Evolutionary conservation across 1,140 invertebrate genomes (phyloP), one percentile per base, ranked within the genome.

Genomic region (Harlomillsia oculata): DNA sequence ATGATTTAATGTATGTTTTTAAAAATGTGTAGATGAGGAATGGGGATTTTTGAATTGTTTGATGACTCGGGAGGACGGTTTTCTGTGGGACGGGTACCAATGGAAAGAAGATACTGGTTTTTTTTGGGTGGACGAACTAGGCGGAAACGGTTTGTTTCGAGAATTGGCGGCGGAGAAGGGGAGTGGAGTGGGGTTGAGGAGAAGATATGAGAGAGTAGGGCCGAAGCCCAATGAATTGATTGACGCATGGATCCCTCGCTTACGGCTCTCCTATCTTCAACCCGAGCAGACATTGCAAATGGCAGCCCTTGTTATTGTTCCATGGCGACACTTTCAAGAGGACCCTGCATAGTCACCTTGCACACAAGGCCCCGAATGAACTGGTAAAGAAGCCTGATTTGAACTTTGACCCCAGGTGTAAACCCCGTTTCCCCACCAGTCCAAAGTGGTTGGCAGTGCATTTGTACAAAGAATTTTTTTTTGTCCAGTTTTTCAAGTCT

Each of bases 211-310:
- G 36, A 16, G 41, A 32, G 45, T 46, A n/a, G 53, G 16, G 53
- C 26, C 26, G 53, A 56, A 56, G 53, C 53, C 53, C 39, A 46
- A 40, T 48, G 46, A 56, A 50, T 56, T 49, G 46, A 49, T 48
- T 46, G 46, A 56, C 53, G 53, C 53, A 56, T 56, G 53, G 36
- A 43, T 49, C 53, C 53, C 36, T 49, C 53, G 41, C 53, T n/a
- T n/a, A n/a, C n/a, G n/a, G n/a, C n/a, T 57, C 54, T 44, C 37
- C 53, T 51, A 78, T 80, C 79, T 80, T 78, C 77, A 77, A n/a
- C n/a, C n/a, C n/a, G n/a, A n/a, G 74, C 64, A 71, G 71, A 74
- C 75, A 80, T 81, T 82, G 80, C 80, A 83, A 82, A 83, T 83
- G 81, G 80, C 81, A 79, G 77, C 78, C 74, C 77, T 80, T 82